Conservation (phyloP, 2,797 vertebrate species). For the Cheirogaleus major region DNA sequence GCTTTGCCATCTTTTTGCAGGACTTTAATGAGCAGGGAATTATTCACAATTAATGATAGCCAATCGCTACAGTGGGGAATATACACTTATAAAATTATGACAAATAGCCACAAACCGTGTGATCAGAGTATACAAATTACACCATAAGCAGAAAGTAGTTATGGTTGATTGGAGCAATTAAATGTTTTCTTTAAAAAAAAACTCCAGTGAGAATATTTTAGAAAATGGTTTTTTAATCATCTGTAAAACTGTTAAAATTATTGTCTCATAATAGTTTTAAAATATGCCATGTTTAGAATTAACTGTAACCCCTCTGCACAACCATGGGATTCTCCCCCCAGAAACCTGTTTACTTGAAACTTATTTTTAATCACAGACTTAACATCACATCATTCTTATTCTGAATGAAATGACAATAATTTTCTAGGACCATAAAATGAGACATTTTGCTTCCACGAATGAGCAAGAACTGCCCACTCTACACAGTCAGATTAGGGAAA, state of each 20-base stretch:
- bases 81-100: slow-evolving; percentile 90
- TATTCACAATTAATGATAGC: slow-evolving; percentile 92
- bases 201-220: slow-evolving; percentile 98
- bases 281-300: slow-evolving; percentile 88
- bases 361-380: slow-evolving; percentile 82
- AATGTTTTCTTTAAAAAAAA: slow-evolving; percentile 91
- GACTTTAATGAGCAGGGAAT: slow-evolving; percentile 87
- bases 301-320: slow-evolving; percentile 77
- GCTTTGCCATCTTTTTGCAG: neutral
- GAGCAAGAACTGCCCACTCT: neutral
- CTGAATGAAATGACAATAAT: slow-evolving; percentile 21
- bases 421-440: slow-evolving; percentile 45
- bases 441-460: neutral
- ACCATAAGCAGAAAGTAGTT: slow-evolving; percentile 92
- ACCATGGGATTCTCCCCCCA: slow-evolving; percentile 65
- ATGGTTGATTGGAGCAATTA: slow-evolving; percentile 97
- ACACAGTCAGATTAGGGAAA: neutral
- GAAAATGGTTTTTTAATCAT: slow-evolving; percentile 99
- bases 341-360: slow-evolving; percentile 83
- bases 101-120: slow-evolving; percentile 90
- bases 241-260: slow-evolving; percentile 90
- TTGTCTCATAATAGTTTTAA: slow-evolving; percentile 92
- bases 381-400: slow-evolving; percentile 18
- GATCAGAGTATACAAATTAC: slow-evolving; percentile 91
- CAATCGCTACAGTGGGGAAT: slow-evolving; percentile 85